A percentile compares a stretch with the other conserved stretches of the same genome.
These are phyloP conservation scores for Drosophila teissieri DNA, from an alignment of 1,140 invertebrate species.

Conservation along the genomic window DNA sequence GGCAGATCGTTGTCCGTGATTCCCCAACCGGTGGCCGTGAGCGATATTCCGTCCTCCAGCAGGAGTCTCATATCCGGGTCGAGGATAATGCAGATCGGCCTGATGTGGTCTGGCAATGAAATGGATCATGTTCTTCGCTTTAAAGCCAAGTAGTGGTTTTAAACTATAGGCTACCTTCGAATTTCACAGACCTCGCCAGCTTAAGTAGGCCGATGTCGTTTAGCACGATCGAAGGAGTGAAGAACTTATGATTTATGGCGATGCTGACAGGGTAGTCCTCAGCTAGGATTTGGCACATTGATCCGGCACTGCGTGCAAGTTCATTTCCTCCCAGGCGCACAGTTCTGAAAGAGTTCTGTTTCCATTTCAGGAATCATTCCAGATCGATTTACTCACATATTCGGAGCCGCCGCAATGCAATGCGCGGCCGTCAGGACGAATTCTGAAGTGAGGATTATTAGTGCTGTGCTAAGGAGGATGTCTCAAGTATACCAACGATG, in stretches of 20 bases:
- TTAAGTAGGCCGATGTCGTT: not conserved
- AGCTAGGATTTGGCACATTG: not conserved
- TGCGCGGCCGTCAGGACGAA: conserved; percentile 6
- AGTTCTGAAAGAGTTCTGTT: not conserved
- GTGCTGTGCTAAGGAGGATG: no score
- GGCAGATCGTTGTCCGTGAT: not conserved
- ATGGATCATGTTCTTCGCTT: no score
- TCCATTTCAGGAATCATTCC: not conserved
- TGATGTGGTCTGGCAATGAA: not conserved
- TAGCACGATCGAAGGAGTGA: not conserved
- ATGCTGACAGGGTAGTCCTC: not conserved
- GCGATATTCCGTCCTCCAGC: not conserved
- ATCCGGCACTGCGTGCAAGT: not conserved
- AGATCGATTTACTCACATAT: not conserved
- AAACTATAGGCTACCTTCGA: not conserved
- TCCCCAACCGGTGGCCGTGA: conserved; percentile 1
- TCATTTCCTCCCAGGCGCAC: not conserved
- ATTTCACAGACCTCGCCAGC: not conserved
- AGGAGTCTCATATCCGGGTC: not conserved
- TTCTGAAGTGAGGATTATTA: not conserved
- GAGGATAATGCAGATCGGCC: conserved; percentile 10
- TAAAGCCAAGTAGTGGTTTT: no score
- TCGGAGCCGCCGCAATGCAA: not conserved
- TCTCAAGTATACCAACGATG: not conserved
- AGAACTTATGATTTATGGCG: not conserved